Evolutionary conservation across 2,113 vertebrate genomes (phyloP), one percentile per base, ranked within the genome.

Genomic region (Anoura caudifer): DNA sequence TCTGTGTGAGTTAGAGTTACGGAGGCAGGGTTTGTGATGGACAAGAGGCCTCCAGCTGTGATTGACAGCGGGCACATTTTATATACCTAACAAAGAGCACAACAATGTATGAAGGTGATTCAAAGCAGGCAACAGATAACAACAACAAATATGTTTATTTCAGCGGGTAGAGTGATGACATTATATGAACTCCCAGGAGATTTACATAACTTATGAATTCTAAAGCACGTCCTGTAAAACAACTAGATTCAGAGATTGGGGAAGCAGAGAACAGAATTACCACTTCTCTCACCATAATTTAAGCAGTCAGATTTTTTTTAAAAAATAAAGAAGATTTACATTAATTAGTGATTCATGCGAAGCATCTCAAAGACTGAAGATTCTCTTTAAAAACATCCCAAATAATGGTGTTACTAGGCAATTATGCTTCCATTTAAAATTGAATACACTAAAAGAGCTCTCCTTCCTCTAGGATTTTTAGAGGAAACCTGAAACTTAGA

Each of bases 401-500:
- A 81, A 87, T 1, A 15, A 54, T 70, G 43, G 45, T 12, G 17
- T 84, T 94, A 93, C 4, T 54, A 56, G 24, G 59, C 36, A 95
- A 95, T 6, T 93, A 87, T 79, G 43, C 45, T 94, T 97, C 79
- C 41, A 87, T 91, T 90, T 92, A 36, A 96, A 97, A 94, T 14
- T 63, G 95, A 84, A 87, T 28, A 77, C 52, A 96, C 41, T 89
- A 90, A 95, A 7, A 8, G 76, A 95, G 59, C 24, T 82, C 93
- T 95, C 26, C 19, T 90, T 92, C 9, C 81, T 86, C 52, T 26
- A 65, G 77, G 76, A 75, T 36, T 67, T 47, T 92, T 17, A 75
- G 11, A 95, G 63, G 20, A 61, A 98, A 94, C 97, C 88, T 97
- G 82, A 96, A 0, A 84, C 87, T 97, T 87, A 59, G 22, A 93